Percentiles rank a stretch among this genome's conserved stretches.
Evolutionary conservation across 2,888 invertebrate genomes (phyloP).

Genomic region (Polylopha cassiicola): DNA sequence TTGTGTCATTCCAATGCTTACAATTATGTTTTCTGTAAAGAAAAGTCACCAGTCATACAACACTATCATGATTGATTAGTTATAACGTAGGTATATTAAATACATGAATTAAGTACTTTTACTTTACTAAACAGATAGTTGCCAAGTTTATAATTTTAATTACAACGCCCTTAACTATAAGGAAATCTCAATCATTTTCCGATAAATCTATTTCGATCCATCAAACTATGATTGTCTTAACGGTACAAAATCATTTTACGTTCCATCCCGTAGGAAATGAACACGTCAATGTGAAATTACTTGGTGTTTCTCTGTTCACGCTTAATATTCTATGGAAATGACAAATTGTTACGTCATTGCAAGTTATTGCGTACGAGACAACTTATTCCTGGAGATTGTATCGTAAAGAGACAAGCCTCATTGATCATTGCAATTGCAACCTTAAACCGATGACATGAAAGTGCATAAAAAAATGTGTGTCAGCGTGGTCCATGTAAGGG

Average conservation of each 20-base stretch:
- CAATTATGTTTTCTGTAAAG: no score
- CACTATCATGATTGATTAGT: no score
- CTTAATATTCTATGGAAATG: conserved; percentile 3
- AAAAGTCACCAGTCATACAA: no score
- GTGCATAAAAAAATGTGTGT: neutral
- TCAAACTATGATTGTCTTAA: conserved; percentile 18
- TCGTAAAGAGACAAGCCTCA: conserved; percentile 5
- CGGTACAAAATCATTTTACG: conserved; percentile 11
- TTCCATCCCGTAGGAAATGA: conserved; percentile 15
- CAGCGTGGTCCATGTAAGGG: conserved; percentile 9
- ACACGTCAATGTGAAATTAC: conserved; percentile 7
- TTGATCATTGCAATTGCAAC: conserved; percentile 4
- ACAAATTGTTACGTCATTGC: conserved; percentile 14
- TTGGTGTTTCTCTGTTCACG: conserved; percentile 7
- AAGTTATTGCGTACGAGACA: conserved; percentile 16
- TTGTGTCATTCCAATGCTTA: no score
- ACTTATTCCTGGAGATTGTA: conserved; percentile 12
- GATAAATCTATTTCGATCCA: conserved; percentile 6
- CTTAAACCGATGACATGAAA: neutral
- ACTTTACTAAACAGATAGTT: no score
- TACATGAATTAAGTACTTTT: no score
- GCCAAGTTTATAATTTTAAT: no score
- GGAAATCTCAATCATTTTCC: no score
- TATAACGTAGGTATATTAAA: no score
- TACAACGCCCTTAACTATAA: no score